phyloP scores from a whole-genome alignment of 2,113 vertebrate species.

The Baryphthengus martii region DNA sequence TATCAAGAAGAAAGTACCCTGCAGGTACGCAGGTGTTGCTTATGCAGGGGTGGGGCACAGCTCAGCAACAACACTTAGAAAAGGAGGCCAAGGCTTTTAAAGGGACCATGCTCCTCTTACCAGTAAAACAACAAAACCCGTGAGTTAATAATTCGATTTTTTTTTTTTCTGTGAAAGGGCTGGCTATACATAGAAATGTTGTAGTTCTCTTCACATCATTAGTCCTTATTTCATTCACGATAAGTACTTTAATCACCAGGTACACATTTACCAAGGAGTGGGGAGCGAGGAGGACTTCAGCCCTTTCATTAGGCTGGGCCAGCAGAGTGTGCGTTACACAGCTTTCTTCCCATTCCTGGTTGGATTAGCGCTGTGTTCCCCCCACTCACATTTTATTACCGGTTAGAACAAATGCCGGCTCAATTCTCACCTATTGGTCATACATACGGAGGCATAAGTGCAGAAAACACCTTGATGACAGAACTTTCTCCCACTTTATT shows the following conservation, averaged over 20 bases:
- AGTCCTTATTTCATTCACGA: not conserved
- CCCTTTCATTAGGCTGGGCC: not conserved
- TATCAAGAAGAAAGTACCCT: slow-evolving; percentile 49
- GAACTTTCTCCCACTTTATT: not conserved
- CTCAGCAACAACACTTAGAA: not conserved
- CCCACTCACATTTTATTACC: not conserved
- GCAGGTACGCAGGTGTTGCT: slow-evolving; percentile 68
- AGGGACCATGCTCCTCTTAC: not conserved
- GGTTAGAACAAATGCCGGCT: not conserved
- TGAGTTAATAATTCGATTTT: not conserved
- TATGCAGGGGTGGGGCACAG: slow-evolving; percentile 45
- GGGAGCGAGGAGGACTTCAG: not conserved
- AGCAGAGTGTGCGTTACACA: fast-evolving
- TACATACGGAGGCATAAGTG: not conserved
- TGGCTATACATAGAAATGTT: not conserved
- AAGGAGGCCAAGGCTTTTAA: slow-evolving; percentile 58
- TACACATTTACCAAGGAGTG: not conserved
- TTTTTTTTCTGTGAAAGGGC: not conserved
- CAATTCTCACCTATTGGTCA: not conserved
- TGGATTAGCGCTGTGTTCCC: not conserved
- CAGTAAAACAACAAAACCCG: not conserved
- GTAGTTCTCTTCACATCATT: not conserved
- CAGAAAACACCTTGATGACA: not conserved
- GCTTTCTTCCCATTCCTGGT: not conserved
- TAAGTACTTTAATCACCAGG: not conserved